Base-by-base conservation (phyloP, 2,888 invertebrate species). In the Euproctis similis region DNA sequence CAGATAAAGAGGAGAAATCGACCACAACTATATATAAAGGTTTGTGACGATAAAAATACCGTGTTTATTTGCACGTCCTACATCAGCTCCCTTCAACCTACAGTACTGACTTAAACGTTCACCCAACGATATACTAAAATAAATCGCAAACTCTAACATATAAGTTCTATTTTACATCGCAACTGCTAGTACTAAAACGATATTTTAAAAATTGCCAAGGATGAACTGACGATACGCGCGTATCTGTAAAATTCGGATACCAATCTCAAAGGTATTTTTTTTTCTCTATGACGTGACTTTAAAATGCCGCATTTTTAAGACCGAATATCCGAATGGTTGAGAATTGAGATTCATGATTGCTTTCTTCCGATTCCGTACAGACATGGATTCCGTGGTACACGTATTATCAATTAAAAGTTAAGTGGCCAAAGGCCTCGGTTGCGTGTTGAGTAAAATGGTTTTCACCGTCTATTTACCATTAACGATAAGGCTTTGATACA, bases 51-150 rank as follows among this genome's bases (percentile, higher is more conserved):
- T 84, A 84, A 84, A 84, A 82, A 84, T 84, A 80, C 76, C 65
- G 74, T 81, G 81, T 84, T 84, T 84, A 84, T 82, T 82, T 80
- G 76, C 82, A 80, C 80, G 82, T 82, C 81, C 81, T 78, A 82
- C 80, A 78, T 80, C 77, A 75, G 67, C 54, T 59, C 53, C 57
- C 40, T 55, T 53, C n/a, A 51, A 45, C 52, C 66, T 48, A 60
- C 54, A 61, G 67, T 69, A 76, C 46, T 38, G 68, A 39, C 69
- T 54, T 59, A 76, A 53, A 58, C 33, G 42, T 55, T 26, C 33
- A 32, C 39, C 26, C 29, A 47, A 36, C 31, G 41, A 36, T 44
- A 52, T 25, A 42, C 59, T 31, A 75, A 76, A 74, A 68, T 49
- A 62, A 38, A 46, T 56, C 67, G 38, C 51, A 55, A 24, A 26